Conservation (phyloP, 2,888 invertebrate genomes). For the Aporophyla nigra region DNA sequence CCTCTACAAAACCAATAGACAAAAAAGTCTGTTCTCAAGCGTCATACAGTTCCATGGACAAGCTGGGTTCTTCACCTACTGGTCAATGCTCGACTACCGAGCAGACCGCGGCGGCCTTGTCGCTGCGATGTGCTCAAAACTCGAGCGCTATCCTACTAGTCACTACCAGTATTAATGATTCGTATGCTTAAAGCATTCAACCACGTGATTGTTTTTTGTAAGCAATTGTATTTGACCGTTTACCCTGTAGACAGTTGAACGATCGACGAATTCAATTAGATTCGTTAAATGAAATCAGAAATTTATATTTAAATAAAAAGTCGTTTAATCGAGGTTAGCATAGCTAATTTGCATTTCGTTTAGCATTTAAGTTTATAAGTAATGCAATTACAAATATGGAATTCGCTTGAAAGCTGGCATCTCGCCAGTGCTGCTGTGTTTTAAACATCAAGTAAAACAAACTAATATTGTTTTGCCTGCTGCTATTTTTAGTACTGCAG, state of each 20-base stretch:
- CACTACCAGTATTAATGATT: conserved; percentile 12
- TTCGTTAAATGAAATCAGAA: conserved; percentile 20
- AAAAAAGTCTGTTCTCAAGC: conserved; percentile 59
- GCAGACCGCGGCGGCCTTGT: conserved; percentile 72
- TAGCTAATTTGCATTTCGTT: conserved; percentile 51
- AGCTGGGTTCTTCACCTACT: conserved; percentile 62
- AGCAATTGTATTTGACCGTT: conserved; percentile 28
- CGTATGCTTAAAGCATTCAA: conserved; percentile 38
- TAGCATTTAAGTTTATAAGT: conserved; percentile 38
- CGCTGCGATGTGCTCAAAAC: conserved; percentile 67
- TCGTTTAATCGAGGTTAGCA: conserved; percentile 20
- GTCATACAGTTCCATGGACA: conserved; percentile 50
- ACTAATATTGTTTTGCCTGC: conserved; percentile 27
- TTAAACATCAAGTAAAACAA: conserved; percentile 39
- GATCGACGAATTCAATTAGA: conserved; percentile 37
- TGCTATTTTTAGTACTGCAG: conserved; percentile 33
- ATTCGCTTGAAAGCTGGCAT: conserved; percentile 55
- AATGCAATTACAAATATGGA: conserved; percentile 64
- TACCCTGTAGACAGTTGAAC: conserved; percentile 41
- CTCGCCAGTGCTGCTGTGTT: conserved; percentile 49
- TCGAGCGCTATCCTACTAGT: conserved; percentile 9
- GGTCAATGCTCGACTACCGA: conserved; percentile 65
- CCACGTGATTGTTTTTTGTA: conserved; percentile 55
- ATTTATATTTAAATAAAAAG: conserved; percentile 28
- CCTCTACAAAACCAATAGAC: conserved; percentile 26